Evolutionary conservation across 2,797 vertebrate species (phyloP).

Genomic region (Myotis pilosus): DNA sequence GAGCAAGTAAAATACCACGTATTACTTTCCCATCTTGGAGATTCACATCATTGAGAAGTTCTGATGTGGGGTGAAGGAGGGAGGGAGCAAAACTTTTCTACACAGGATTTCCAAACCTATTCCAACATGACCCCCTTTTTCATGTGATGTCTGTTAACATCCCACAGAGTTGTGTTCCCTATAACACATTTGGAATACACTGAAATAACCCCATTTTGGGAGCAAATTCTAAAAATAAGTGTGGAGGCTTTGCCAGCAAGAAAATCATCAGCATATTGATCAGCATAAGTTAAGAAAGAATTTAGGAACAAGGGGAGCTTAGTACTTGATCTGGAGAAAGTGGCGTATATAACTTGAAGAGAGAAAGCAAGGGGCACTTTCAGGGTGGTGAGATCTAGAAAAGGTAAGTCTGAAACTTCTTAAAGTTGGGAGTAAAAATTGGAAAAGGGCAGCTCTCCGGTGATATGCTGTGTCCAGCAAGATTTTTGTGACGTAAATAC

Average conservation of each 20-base stretch:
- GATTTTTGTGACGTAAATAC: not conserved
- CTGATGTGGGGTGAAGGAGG: not conserved
- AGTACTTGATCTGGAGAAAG: not conserved
- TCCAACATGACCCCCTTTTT: not conserved
- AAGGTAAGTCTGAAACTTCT: not conserved
- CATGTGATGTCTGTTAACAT: not conserved
- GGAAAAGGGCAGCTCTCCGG: not conserved
- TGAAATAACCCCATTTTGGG: not conserved
- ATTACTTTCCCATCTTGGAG: not conserved
- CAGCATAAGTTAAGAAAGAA: not conserved
- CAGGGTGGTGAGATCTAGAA: not conserved
- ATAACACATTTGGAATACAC: not conserved
- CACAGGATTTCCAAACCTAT: not conserved
- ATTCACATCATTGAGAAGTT: not conserved
- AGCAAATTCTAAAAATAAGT: conserved; percentile 36
- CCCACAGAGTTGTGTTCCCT: not conserved
- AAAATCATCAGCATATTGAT: not conserved
- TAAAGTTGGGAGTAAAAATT: not conserved
- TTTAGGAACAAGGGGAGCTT: not conserved
- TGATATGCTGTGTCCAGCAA: not conserved
- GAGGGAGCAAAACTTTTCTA: not conserved
- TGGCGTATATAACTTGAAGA: not conserved
- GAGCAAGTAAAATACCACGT: not conserved
- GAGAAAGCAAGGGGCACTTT: not conserved
- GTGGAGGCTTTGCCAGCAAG: not conserved